Base-by-base conservation (phyloP, 1,140 invertebrate genomes). In the Aradophagus sp. region DNA sequence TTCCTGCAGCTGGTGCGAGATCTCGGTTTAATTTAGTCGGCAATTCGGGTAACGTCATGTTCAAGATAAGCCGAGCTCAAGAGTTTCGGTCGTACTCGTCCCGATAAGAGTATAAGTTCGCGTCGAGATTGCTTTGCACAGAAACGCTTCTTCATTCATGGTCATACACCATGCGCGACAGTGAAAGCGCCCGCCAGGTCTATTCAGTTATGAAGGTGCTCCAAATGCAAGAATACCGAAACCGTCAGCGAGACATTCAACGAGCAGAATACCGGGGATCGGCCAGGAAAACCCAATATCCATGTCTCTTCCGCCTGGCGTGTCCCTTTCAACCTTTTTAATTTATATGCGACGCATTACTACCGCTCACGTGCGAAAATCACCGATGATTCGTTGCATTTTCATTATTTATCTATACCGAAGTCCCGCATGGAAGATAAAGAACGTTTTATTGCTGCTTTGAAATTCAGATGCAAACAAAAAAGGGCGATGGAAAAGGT, bases 161-260 rank as follows among this genome's bases (percentile, higher is more conserved):
- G 44, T 29, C 42, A 29, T 38, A 38, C 35, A 29, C 15, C 27
- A 23, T 48, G 55, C 55, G 55, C 42, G 55, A 59, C 55, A 59
- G 55, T 59, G 55, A 61, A 61, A 61, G 56, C 56, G 50, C 34
- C 50, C 44, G 27, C 1, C 44, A 5, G 45, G 26, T 61, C 35
- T 48, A 48, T 61, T 61, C 56, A 48, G 56, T 48, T 61, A 61
- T 41, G 44, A 61, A 48, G 56, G 34, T 39, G 56, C 56, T 61
- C 36, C 56, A 41, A 61, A 61, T 41, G 48, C 44, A 32, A 39
- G 44, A 61, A 38, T 41, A 61, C 44, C 14, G 8, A 32, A 39
- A 41, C 34, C 34, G 19, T 39, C 44, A 41, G 16, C 27, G 10
- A 41, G 29, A 41, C 11, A 32, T 27, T 36, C 35, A 10, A 19